Evolutionary conservation across 1,140 invertebrate genomes (phyloP).

Genomic region (Cyclargus thomasi): DNA sequence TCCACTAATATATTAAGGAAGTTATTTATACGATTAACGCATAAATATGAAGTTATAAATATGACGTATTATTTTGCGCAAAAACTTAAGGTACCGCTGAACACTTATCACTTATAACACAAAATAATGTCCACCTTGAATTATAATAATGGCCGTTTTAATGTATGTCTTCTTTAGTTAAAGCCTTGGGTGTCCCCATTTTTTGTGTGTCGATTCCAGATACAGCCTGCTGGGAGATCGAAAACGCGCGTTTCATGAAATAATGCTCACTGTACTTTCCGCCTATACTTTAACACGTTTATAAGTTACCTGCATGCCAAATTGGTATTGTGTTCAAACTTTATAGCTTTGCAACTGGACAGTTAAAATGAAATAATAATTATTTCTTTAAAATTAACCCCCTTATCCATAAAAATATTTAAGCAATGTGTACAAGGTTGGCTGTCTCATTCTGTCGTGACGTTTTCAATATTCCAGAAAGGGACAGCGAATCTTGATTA

Average conservation of each 20-base stretch:
- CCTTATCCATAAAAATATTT: too few relatives aligned
- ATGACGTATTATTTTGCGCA: background rate
- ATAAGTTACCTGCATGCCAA: background rate
- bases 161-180: slow-evolving; percentile 68
- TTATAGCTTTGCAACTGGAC: background rate
- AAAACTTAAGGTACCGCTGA: slow-evolving; percentile 21
- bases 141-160: slow-evolving; percentile 65
- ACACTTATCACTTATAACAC: slow-evolving; percentile 23
- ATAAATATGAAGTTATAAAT: too few relatives aligned
- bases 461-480: too few relatives aligned
- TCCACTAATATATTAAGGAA: too few relatives aligned
- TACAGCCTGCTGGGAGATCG: slow-evolving; percentile 51
- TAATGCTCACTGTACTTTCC: slow-evolving; percentile 30
- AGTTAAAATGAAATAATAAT: background rate
- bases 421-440: too few relatives aligned
- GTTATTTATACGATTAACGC: too few relatives aligned
- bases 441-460: too few relatives aligned
- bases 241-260: slow-evolving; percentile 38
- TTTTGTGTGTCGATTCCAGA: slow-evolving; percentile 47
- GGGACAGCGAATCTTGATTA: too few relatives aligned
- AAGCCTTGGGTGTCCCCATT: slow-evolving; percentile 59
- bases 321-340: background rate
- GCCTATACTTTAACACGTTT: slow-evolving; percentile 14
- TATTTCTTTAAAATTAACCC: too few relatives aligned
- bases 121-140: slow-evolving; percentile 58